A percentile compares a stretch with the other conserved stretches of the same genome.
Conservation (phyloP, 2,113 vertebrate species). For the Condylura cristata region DNA sequence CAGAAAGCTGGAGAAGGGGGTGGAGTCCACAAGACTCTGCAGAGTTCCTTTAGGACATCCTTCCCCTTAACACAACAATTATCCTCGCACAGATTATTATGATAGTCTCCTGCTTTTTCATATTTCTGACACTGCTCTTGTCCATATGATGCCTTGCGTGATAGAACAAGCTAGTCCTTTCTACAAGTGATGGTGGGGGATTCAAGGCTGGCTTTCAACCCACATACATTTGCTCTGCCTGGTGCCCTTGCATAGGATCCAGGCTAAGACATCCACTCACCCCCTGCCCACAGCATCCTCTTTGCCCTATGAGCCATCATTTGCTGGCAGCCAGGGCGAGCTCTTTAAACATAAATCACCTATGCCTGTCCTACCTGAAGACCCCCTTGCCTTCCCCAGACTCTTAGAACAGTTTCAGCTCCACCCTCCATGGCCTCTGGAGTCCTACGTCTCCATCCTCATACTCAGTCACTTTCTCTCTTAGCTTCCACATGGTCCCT, state of each 20-base stretch:
- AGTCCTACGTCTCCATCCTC: too few relatives aligned
- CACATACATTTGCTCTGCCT: background rate
- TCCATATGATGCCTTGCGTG: background rate
- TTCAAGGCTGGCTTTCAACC: background rate
- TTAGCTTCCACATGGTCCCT: background rate
- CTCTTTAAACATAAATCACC: background rate
- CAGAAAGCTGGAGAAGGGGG: too few relatives aligned
- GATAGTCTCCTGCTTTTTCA: background rate
- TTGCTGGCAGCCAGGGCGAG: background rate
- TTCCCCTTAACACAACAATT: too few relatives aligned
- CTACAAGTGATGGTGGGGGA: background rate
- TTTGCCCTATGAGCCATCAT: background rate
- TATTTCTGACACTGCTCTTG: background rate
- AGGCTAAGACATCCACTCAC: background rate
- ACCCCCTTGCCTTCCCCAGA: background rate
- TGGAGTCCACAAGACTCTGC: too few relatives aligned
- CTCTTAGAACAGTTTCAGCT: background rate
- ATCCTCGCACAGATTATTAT: background rate
- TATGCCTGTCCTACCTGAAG: background rate
- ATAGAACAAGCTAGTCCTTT: background rate
- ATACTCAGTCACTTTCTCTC: accelerated
- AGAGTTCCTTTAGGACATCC: too few relatives aligned
- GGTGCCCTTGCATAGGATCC: background rate
- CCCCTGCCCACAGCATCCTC: background rate
- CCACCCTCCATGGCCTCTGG: background rate